Percentiles rank a stretch among this genome's conserved stretches.
These are phyloP conservation scores for Seira musarum DNA, from an alignment of 2,888 invertebrate species.

Conservation along the genomic window DNA sequence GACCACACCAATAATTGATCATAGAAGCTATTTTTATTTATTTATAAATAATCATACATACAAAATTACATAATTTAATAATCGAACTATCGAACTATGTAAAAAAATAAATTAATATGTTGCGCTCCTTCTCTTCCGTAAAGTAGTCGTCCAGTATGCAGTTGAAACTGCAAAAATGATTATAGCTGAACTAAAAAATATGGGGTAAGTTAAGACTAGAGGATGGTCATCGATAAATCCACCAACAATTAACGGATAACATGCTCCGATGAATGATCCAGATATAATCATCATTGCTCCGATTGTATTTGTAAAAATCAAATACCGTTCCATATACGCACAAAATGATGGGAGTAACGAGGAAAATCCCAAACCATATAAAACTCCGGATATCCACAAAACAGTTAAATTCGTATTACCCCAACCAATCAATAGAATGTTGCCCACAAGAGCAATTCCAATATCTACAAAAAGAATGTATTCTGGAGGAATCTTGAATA, in stretches of 20 bases:
- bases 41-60: no score
- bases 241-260: constrained; percentile 61
- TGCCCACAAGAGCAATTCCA: constrained; percentile 33
- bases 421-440: constrained; percentile 36
- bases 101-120: no score
- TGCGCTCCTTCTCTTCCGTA: no score
- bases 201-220: constrained; percentile 28
- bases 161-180: constrained; percentile 3
- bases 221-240: constrained; percentile 46
- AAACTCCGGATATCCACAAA: constrained; percentile 55
- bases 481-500: constrained; percentile 50
- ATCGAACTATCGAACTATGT: no score
- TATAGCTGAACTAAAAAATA: constrained; percentile 39
- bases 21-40: no score
- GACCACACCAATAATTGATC: no score
- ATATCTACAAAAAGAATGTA: constrained; percentile 45
- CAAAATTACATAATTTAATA: no score
- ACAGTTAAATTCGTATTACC: constrained; percentile 13
- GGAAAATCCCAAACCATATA: constrained; percentile 59
- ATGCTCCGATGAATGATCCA: constrained; percentile 35
- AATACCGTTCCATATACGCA: constrained; percentile 54
- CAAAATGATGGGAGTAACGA: constrained; percentile 42
- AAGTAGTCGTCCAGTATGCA: no score
- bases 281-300: constrained; percentile 48
- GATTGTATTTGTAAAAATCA: constrained; percentile 51